These are phyloP conservation scores for Amblyopsis hoosieri DNA, from an alignment of 2,797 vertebrate genomes.

Conservation along the genomic window DNA sequence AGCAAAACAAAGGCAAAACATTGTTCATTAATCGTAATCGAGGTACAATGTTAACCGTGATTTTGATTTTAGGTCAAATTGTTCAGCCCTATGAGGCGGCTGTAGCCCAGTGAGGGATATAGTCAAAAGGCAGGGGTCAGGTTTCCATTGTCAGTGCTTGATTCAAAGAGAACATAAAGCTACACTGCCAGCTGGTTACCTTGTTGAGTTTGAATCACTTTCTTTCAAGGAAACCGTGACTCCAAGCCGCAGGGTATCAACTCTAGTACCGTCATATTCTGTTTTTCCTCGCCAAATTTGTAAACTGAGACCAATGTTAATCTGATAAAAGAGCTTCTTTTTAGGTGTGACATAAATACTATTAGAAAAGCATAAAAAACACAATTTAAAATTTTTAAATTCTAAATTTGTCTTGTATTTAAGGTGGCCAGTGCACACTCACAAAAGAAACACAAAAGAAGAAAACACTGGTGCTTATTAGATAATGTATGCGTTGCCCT, in stretches of 20 bases:
- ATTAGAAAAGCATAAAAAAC: no score
- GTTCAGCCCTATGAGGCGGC: no score
- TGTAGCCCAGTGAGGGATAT: neutral
- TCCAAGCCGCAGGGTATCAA: conserved; percentile 8
- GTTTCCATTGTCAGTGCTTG: conserved; percentile 5
- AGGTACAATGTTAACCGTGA: no score
- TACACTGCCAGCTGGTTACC: neutral
- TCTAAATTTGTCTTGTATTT: neutral
- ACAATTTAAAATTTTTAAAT: no score
- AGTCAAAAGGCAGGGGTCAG: conserved; percentile 11
- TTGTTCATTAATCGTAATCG: no score
- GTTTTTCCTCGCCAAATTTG: conserved; percentile 8
- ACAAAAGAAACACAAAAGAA: conserved; percentile 5
- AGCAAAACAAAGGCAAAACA: no score
- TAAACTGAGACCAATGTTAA: conserved; percentile 13
- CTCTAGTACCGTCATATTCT: conserved; percentile 8
- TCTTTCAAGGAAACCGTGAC: conserved; percentile 25
- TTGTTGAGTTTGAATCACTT: conserved; percentile 7
- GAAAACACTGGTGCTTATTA: conserved; percentile 58
- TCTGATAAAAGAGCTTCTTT: conserved; percentile 25
- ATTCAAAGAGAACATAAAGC: conserved; percentile 15
- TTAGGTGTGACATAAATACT: neutral
- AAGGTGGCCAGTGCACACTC: conserved; percentile 30
- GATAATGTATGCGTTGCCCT: conserved; percentile 71
- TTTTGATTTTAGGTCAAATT: no score